Evolutionary conservation across 1,140 invertebrate genomes (phyloP).

Genomic region (Aphis craccivora): DNA sequence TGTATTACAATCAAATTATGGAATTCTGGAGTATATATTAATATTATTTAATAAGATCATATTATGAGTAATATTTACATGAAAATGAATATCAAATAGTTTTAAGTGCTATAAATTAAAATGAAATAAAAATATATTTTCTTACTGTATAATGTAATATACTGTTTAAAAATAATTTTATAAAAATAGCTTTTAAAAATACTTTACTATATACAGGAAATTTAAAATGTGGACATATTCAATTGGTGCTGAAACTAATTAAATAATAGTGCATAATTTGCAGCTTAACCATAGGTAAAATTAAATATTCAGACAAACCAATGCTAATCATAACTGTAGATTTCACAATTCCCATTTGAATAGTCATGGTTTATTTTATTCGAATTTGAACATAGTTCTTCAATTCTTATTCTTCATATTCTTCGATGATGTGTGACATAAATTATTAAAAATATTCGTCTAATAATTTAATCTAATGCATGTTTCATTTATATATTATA

Average conservation of each 20-base stretch:
- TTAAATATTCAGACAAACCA: slow-evolving; percentile 30
- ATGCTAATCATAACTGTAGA: not conserved
- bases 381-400: not conserved
- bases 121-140: not conserved
- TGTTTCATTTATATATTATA: not conserved
- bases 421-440: not conserved
- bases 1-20: not conserved
- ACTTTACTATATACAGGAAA: not conserved
- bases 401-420: not conserved
- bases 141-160: not conserved
- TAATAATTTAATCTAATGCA: not conserved
- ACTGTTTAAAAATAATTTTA: not conserved
- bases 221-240: not conserved
- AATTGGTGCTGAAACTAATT: not conserved
- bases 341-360: too few relatives aligned
- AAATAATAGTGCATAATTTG: not conserved
- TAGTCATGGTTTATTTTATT: not conserved
- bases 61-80: not conserved
- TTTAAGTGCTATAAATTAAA: not conserved
- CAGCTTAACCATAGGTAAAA: not conserved
- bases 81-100: not conserved
- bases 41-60: not conserved
- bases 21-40: not conserved
- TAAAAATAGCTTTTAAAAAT: not conserved
- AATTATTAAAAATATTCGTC: not conserved